A percentile compares a stretch with the other conserved stretches of the same genome.
Conservation (phyloP, 1,140 invertebrate species). For the Caenorhabditis tropicalis region DNA sequence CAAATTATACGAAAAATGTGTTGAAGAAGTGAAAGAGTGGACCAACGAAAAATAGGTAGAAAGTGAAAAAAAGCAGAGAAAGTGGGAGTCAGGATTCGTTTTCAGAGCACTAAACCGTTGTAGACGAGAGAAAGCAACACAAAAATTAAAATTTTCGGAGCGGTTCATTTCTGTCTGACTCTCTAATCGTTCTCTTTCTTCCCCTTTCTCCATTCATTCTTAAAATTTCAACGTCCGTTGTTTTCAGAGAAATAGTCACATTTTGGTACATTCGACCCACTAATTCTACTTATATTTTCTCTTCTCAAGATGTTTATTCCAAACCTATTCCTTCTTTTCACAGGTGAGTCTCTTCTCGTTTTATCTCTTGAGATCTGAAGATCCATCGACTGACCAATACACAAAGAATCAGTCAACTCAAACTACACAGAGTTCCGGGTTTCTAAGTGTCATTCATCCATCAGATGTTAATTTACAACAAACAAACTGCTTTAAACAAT, state of each 20-base stretch:
- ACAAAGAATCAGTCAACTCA: background rate
- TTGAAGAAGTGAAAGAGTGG: background rate
- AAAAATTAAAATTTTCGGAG: background rate
- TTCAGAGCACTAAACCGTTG: background rate
- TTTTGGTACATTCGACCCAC: background rate
- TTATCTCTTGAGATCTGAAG: too few relatives aligned
- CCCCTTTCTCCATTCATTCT: background rate
- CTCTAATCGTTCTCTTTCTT: background rate
- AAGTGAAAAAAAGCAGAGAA: background rate
- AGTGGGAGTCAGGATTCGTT: background rate
- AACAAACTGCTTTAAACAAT: background rate
- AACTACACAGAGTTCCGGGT: background rate
- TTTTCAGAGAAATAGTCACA: background rate
- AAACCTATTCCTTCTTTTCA: background rate
- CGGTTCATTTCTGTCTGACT: too few relatives aligned
- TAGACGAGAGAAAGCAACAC: background rate
- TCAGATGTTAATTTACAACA: constrained; percentile 37
- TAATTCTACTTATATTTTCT: background rate
- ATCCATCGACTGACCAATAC: background rate
- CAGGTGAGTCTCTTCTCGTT: constrained; percentile 14
- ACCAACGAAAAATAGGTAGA: background rate
- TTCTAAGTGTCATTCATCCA: background rate
- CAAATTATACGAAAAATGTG: constrained; percentile 17
- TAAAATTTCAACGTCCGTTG: background rate
- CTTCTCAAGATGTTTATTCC: background rate